Conservation (phyloP, 1,140 invertebrate species). For the Orius insidiosus region DNA sequence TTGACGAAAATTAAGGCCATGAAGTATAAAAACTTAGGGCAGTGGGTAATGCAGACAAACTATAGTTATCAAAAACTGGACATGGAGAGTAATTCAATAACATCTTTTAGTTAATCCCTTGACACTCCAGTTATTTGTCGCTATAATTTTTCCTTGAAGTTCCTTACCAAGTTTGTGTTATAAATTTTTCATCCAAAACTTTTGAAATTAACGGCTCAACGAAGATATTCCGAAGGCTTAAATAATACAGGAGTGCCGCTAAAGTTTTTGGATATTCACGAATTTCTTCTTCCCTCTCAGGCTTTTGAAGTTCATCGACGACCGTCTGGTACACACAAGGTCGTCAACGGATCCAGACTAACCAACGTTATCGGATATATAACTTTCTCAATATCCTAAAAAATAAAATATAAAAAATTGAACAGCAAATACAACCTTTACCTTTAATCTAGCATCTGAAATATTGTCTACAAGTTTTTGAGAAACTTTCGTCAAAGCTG, state of each 20-base stretch:
- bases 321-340: neutral
- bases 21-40: no score
- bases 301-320: neutral
- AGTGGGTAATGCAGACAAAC: no score
- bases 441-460: constrained; percentile 8
- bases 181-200: constrained; percentile 1
- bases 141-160: no score
- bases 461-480: constrained; percentile 10
- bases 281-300: neutral
- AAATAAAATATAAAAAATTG: neutral
- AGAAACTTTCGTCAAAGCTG: constrained; percentile 5
- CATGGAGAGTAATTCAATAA: no score
- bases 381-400: constrained; percentile 6
- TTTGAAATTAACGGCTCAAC: neutral
- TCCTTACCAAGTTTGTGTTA: neutral
- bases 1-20: no score
- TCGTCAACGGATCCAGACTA: neutral
- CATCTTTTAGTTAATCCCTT: no score
- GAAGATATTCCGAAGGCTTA: neutral
- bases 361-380: neutral
- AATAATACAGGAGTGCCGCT: neutral
- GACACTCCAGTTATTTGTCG: no score
- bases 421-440: neutral
- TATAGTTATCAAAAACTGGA: no score
- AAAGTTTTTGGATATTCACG: neutral